Evolutionary conservation across 2,888 invertebrate genomes (phyloP).

Genomic region (Pandemis heparana): DNA sequence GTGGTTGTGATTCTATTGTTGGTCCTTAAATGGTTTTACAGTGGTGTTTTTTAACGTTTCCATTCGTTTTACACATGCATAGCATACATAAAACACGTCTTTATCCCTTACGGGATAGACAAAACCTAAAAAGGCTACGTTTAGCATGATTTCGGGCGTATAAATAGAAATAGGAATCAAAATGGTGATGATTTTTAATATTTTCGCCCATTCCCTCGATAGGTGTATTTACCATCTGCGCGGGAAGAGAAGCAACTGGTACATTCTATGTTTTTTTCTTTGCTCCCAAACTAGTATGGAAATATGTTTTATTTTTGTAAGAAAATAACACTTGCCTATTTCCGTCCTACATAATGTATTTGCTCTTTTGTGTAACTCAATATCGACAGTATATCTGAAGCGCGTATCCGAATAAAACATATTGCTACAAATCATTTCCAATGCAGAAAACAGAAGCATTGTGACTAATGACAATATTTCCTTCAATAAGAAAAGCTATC

Average conservation of each 20-base stretch:
- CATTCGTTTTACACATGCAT: not conserved
- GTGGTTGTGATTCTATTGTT: not conserved
- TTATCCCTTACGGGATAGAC: no score
- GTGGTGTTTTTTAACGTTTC: not conserved
- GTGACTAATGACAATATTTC: conserved; percentile 55
- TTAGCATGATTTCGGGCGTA: no score
- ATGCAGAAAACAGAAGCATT: conserved; percentile 36
- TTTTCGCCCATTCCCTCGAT: no score
- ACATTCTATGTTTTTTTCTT: not conserved
- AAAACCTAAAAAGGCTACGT: no score
- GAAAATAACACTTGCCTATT: not conserved
- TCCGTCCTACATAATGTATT: not conserved
- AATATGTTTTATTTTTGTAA: not conserved
- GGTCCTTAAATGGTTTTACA: not conserved
- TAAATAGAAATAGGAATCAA: no score
- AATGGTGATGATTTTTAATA: no score
- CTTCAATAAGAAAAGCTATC: conserved; percentile 65
- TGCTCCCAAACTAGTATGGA: no score
- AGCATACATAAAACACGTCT: no score
- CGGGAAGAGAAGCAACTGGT: no score
- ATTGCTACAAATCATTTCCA: conserved; percentile 34
- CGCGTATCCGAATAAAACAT: conserved; percentile 46
- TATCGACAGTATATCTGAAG: not conserved
- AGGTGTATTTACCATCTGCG: no score
- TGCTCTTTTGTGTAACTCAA: not conserved